Conservation (phyloP, 1,140 invertebrate species). For the Cyclina sinensis region DNA sequence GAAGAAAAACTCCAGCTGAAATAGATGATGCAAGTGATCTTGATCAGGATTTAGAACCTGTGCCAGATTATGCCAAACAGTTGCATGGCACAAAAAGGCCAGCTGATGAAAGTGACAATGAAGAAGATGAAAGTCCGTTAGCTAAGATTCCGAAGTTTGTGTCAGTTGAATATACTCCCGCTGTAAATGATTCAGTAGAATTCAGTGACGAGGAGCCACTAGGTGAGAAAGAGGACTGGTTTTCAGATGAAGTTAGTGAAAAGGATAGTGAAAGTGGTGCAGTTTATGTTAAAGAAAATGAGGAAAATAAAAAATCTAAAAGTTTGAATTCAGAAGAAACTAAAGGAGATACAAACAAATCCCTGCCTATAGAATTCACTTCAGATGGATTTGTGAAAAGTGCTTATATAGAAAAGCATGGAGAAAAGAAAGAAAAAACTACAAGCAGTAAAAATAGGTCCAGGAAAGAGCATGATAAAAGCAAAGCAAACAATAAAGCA, state of each 20-base stretch:
- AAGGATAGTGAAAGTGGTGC: slow-evolving; percentile 30
- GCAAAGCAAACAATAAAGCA: not conserved
- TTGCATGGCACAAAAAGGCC: slow-evolving; percentile 48
- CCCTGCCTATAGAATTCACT: slow-evolving; percentile 63
- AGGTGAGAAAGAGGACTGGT: slow-evolving; percentile 47
- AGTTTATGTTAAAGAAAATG: not conserved
- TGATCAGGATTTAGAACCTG: not conserved
- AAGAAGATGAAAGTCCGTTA: slow-evolving; percentile 61
- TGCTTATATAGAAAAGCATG: slow-evolving; percentile 16
- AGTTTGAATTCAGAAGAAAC: not conserved
- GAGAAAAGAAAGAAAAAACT: slow-evolving; percentile 27
- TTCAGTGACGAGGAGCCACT: slow-evolving; percentile 62
- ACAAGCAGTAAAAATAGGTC: not conserved
- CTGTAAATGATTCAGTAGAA: slow-evolving; percentile 52
- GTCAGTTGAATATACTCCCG: slow-evolving; percentile 60
- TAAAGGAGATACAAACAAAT: slow-evolving; percentile 7
- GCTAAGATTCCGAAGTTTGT: slow-evolving; percentile 66
- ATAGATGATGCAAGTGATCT: slow-evolving; percentile 10
- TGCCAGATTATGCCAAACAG: slow-evolving; percentile 60
- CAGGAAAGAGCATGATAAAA: slow-evolving; percentile 18
- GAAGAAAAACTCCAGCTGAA: not conserved
- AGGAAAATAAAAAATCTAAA: not conserved
- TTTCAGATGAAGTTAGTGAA: slow-evolving; percentile 59
- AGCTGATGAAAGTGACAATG: slow-evolving; percentile 37
- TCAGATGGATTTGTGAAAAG: slow-evolving; percentile 55